Conservation (phyloP, 2,888 invertebrate species). For the Drosophila lutescens region DNA sequence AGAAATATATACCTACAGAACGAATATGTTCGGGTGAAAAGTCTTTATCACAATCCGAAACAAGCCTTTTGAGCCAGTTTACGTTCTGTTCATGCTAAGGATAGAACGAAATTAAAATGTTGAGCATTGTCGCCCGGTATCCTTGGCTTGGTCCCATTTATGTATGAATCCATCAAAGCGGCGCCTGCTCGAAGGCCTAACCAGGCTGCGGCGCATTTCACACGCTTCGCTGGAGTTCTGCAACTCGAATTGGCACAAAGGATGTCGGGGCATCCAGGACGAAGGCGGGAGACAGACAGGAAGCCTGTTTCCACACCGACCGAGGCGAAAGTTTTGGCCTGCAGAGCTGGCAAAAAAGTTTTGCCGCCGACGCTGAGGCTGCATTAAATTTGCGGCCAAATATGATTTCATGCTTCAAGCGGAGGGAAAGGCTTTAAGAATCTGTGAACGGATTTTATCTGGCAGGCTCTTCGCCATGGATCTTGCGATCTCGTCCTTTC, state of each 20-base stretch:
- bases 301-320: constrained; percentile 26
- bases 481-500: constrained; percentile 21
- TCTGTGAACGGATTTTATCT: constrained; percentile 18
- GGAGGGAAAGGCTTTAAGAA: constrained; percentile 61
- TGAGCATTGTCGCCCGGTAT: constrained; percentile 23
- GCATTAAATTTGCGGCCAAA: constrained; percentile 73
- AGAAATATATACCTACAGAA: no score
- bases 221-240: constrained; percentile 78
- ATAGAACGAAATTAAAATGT: constrained; percentile 21
- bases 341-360: constrained; percentile 69
- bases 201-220: constrained; percentile 72
- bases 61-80: neutral
- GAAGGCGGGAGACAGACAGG: constrained; percentile 39
- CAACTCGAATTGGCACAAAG: constrained; percentile 74
- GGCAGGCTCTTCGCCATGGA: constrained; percentile 8
- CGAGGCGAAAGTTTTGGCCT: constrained; percentile 63
- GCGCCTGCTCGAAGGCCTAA: constrained; percentile 43
- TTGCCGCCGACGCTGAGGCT: constrained; percentile 61
- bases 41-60: neutral
- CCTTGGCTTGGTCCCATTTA: constrained; percentile 45
- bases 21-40: no score
- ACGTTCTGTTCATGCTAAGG: neutral
- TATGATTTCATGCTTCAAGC: constrained; percentile 66
- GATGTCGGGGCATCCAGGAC: constrained; percentile 19
- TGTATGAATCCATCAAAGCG: constrained; percentile 66